These are phyloP conservation scores for Melitaea cinxia DNA, from an alignment of 1,140 invertebrate species.

Conservation along the genomic window DNA sequence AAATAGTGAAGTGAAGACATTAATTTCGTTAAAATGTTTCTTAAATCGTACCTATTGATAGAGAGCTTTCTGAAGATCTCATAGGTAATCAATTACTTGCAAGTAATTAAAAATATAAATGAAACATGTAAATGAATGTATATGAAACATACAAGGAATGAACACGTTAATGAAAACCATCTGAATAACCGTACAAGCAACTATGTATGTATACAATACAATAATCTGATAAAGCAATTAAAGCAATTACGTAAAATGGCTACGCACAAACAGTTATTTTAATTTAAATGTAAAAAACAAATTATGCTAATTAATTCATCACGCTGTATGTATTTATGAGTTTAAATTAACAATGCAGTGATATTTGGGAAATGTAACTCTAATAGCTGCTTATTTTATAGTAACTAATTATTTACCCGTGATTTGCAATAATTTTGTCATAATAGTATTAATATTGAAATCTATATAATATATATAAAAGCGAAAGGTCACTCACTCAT, in stretches of 20 bases:
- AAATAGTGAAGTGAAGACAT: no score
- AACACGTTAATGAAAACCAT: background rate
- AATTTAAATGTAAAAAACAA: constrained; percentile 20
- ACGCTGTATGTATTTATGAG: constrained; percentile 13
- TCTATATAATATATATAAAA: no score
- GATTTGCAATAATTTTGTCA: no score
- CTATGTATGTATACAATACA: constrained; percentile 10
- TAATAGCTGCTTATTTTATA: background rate
- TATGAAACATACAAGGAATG: background rate
- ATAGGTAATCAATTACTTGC: no score
- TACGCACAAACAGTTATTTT: constrained; percentile 7
- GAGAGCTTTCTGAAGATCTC: no score
- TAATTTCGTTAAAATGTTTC: no score
- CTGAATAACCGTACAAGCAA: background rate
- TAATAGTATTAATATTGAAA: no score
- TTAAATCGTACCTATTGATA: no score
- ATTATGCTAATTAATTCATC: constrained; percentile 15
- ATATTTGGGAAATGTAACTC: constrained; percentile 2
- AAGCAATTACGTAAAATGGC: constrained; percentile 15
- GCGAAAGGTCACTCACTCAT: no score
- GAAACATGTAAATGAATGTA: background rate
- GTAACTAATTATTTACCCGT: background rate
- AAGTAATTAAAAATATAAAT: background rate
- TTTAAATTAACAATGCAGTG: constrained; percentile 1
- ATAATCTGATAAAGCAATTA: constrained; percentile 17